Percentiles rank a stretch among this genome's conserved stretches.
Conservation (phyloP, 2,797 vertebrate species). For the Hydrolagus colliei region DNA sequence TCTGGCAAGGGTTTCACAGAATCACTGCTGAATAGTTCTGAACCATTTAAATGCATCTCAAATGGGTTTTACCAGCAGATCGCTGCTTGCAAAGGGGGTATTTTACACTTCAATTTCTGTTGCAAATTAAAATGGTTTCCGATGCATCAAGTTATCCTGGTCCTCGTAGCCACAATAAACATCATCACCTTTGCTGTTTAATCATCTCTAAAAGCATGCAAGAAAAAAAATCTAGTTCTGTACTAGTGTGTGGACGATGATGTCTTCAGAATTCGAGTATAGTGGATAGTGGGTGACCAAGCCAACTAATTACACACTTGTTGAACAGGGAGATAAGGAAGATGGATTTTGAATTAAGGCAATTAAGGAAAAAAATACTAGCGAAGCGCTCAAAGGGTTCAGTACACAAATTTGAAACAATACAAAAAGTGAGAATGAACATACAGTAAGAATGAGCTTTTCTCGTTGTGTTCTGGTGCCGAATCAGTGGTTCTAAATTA, state of each 20-base stretch:
- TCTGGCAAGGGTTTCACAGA: too few relatives aligned
- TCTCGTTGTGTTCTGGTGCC: too few relatives aligned
- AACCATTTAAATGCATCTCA: too few relatives aligned
- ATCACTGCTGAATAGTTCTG: too few relatives aligned
- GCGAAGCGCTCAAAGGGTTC: not conserved
- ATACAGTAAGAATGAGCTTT: not conserved
- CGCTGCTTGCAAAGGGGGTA: too few relatives aligned
- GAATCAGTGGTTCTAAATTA: too few relatives aligned
- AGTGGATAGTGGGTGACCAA: conserved; percentile 18
- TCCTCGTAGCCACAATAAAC: not conserved
- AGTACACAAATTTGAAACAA: not conserved
- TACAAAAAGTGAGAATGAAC: not conserved
- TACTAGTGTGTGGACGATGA: not conserved
- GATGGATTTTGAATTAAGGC: not conserved
- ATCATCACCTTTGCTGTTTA: not conserved
- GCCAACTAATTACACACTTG: not conserved
- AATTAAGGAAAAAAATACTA: not conserved
- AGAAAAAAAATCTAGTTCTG: not conserved
- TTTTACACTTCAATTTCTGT: too few relatives aligned
- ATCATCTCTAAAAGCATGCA: not conserved
- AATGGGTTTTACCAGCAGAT: too few relatives aligned
- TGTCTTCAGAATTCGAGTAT: not conserved
- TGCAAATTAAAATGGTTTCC: too few relatives aligned
- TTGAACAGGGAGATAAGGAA: not conserved
- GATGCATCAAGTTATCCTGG: too few relatives aligned